Evolutionary conservation across 2,888 invertebrate species (phyloP).

Genomic region (Petrophora chlorosata): DNA sequence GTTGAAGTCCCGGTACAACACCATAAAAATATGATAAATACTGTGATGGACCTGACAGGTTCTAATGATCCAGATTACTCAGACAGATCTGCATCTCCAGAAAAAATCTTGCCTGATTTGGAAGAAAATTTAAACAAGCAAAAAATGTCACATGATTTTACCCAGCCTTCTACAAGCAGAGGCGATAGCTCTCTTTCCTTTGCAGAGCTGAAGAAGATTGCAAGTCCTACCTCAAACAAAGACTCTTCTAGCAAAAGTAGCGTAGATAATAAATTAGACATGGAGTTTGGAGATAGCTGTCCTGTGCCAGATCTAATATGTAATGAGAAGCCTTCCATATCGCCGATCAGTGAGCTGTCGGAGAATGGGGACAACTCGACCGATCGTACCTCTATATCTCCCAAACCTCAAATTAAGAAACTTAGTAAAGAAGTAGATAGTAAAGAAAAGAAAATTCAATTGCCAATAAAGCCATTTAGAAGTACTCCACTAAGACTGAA

Average conservation of each 20-base stretch:
- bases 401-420: slow-evolving; percentile 47
- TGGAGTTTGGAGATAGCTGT: slow-evolving; percentile 73
- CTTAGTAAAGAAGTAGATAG: slow-evolving; percentile 35
- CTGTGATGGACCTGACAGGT: slow-evolving; percentile 74
- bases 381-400: slow-evolving; percentile 57
- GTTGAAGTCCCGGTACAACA: slow-evolving; percentile 81
- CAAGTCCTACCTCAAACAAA: slow-evolving; percentile 62
- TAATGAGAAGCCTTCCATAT: slow-evolving; percentile 79
- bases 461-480: slow-evolving; percentile 50
- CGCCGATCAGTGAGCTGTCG: slow-evolving; percentile 77
- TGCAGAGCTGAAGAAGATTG: slow-evolving; percentile 76
- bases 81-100: slow-evolving; percentile 54
- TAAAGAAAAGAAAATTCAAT: slow-evolving; percentile 47
- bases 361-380: slow-evolving; percentile 74
- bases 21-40: slow-evolving; percentile 74
- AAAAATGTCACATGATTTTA: slow-evolving; percentile 48
- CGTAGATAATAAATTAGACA: slow-evolving; percentile 65
- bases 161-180: slow-evolving; percentile 55
- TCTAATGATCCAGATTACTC: slow-evolving; percentile 63
- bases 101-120: slow-evolving; percentile 72
- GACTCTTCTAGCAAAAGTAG: slow-evolving; percentile 55
- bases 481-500: slow-evolving; percentile 64
- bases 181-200: slow-evolving; percentile 66
- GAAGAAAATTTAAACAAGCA: slow-evolving; percentile 72
- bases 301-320: slow-evolving; percentile 79